These are phyloP conservation scores for Brevimyrus niger DNA, from an alignment of 2,113 vertebrate species.

Conservation along the genomic window DNA sequence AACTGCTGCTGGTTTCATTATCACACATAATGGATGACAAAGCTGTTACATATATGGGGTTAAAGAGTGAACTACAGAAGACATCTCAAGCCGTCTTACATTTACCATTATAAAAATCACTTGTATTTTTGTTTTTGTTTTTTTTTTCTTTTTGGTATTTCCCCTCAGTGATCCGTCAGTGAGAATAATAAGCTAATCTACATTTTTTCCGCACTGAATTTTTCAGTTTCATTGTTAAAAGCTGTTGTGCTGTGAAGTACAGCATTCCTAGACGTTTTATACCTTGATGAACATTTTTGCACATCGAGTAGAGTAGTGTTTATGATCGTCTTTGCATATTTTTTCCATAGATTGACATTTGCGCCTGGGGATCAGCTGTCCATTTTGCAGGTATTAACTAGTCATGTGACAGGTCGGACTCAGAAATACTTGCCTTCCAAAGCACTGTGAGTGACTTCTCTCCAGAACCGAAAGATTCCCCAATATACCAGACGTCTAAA, in stretches of 20 bases:
- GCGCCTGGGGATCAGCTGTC: neutral
- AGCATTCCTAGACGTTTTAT: neutral
- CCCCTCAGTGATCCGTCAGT: neutral
- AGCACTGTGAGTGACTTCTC: constrained; percentile 16
- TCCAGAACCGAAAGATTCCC: neutral
- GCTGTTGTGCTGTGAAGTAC: neutral
- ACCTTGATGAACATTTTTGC: neutral
- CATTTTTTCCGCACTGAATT: neutral
- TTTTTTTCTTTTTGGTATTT: neutral
- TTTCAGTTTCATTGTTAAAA: neutral
- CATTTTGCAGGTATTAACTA: neutral
- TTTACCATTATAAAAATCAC: constrained; percentile 31
- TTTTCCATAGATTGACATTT: neutral
- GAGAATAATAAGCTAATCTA: neutral
- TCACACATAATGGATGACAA: constrained; percentile 23
- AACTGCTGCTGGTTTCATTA: constrained; percentile 53
- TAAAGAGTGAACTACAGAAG: neutral
- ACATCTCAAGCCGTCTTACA: constrained; percentile 33
- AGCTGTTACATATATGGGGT: constrained; percentile 23
- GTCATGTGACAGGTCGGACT: neutral
- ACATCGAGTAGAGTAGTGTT: neutral
- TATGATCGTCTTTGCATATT: neutral
- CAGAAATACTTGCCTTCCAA: constrained; percentile 31
- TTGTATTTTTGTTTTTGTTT: neutral
- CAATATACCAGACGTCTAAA: constrained; percentile 54